Conservation (phyloP, 2,797 vertebrate species). For the Sebastes alutus region DNA sequence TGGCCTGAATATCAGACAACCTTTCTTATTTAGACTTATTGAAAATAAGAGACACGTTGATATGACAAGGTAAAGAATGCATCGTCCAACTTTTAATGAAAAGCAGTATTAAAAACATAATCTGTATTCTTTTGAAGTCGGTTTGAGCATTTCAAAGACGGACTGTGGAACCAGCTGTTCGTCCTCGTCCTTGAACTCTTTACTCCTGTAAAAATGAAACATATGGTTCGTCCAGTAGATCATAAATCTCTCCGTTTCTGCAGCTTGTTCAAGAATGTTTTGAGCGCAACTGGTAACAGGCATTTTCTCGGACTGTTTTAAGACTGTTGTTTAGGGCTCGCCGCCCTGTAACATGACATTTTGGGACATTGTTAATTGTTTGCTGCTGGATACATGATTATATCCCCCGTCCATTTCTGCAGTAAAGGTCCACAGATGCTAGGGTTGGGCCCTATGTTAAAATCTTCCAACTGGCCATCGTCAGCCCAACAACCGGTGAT, state of each 20-base stretch:
- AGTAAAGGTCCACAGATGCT: neutral
- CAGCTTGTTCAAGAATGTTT: neutral
- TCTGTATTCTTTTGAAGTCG: neutral
- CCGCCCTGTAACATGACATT: neutral
- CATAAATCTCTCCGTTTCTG: slow-evolving; percentile 7
- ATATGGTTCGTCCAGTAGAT: neutral
- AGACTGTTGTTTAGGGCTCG: neutral
- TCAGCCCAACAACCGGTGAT: too few species aligned
- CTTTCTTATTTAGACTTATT: neutral
- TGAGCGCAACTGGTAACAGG: neutral
- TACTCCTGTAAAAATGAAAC: neutral
- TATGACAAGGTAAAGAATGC: neutral
- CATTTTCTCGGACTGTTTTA: neutral
- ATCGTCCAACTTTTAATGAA: neutral
- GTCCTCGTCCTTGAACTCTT: neutral
- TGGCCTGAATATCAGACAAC: neutral
- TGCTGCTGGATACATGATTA: neutral
- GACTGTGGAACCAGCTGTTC: neutral
- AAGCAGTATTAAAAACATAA: neutral
- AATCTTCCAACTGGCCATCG: too few species aligned
- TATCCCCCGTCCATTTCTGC: neutral
- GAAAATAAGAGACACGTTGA: neutral
- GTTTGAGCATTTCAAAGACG: neutral
- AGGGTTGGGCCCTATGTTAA: too few species aligned
- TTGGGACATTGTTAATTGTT: neutral